Base-by-base conservation (phyloP, 1,140 invertebrate genomes). In the Drosophila leontia region DNA sequence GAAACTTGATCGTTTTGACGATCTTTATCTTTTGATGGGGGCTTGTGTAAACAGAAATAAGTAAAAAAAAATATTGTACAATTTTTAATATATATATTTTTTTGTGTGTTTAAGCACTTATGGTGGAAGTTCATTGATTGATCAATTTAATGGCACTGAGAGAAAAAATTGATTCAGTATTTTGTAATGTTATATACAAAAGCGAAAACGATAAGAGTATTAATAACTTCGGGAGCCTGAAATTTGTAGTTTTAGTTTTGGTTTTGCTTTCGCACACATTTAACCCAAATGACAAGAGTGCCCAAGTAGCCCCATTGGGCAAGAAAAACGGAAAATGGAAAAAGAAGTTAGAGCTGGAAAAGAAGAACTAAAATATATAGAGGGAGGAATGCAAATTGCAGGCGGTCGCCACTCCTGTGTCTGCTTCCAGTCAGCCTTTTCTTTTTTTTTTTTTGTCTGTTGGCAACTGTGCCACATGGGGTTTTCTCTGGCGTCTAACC, bases 251-350 rank as follows among this genome's bases (percentile, higher is more conserved):
- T 15, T 32, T n/a, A 13, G 34, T 63, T 37, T 63, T 19, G 42
- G 19, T 17, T 51, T 50, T 17, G 15, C 48, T 51, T 51, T 51
- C 26, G 48, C 35, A 39, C 47, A 60, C 71, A 56, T 64, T 81
- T 78, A 85, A 80, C 82, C 65, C 44, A 74, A 69, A 78, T 80
- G 72, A 72, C 56, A 65, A 78, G 79, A 59, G 69, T 60, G 67
- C 57, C 45, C 70, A 80, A 84, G 71, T 65, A 53, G 45, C 57
- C 62, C 60, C 58, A 74, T 60, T 78, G 68, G 75, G 55, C 80
- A 35, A 45, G 34, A 29, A 71, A 70, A 69, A 47, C 37, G 23
- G 29, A 71, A 56, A 41, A 48, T 39, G 48, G 37, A 59, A 65
- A 50, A 37, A 44, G 29, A 69, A 65, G 61, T 69, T 67, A 12